phyloP scores from a whole-genome alignment of 2,797 vertebrate genomes.

The Onychomys torridus region DNA sequence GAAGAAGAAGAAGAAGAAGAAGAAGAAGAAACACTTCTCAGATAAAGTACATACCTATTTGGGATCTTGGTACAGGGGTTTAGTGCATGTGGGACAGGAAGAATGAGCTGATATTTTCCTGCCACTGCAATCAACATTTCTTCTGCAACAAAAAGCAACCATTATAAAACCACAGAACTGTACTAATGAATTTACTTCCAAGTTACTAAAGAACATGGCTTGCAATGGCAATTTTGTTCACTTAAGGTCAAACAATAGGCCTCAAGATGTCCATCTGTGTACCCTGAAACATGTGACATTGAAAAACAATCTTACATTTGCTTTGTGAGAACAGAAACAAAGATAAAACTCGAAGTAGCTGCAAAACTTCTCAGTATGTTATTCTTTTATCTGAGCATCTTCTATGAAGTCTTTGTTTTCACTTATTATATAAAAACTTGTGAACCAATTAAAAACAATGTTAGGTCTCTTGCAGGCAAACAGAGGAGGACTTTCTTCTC shows the following conservation, averaged over 20 bases:
- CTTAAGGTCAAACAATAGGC: neutral
- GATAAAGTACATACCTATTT: neutral
- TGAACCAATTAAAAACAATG: slow-evolving; percentile 84
- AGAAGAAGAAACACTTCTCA: neutral
- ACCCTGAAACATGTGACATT: slow-evolving; percentile 49
- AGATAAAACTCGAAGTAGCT: slow-evolving; percentile 75
- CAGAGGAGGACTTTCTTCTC: slow-evolving; percentile 80
- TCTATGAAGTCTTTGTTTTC: slow-evolving; percentile 82
- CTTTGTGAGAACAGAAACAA: slow-evolving; percentile 82
- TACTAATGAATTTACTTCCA: neutral
- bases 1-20: neutral
- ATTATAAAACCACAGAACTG: neutral
- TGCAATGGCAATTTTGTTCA: neutral
- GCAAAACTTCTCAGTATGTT: slow-evolving; percentile 81
- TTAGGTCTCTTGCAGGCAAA: slow-evolving; percentile 84
- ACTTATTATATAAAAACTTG: slow-evolving; percentile 84
- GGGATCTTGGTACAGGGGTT: neutral
- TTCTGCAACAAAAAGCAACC: neutral
- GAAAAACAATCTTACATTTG: slow-evolving; percentile 74
- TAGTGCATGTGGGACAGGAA: neutral
- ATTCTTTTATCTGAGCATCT: slow-evolving; percentile 84
- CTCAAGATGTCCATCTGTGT: neutral
- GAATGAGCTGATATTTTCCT: neutral
- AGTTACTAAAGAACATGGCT: neutral
- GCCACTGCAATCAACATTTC: neutral